Evolutionary conservation across 1,140 invertebrate genomes (phyloP).

Genomic region (Atta texana): DNA sequence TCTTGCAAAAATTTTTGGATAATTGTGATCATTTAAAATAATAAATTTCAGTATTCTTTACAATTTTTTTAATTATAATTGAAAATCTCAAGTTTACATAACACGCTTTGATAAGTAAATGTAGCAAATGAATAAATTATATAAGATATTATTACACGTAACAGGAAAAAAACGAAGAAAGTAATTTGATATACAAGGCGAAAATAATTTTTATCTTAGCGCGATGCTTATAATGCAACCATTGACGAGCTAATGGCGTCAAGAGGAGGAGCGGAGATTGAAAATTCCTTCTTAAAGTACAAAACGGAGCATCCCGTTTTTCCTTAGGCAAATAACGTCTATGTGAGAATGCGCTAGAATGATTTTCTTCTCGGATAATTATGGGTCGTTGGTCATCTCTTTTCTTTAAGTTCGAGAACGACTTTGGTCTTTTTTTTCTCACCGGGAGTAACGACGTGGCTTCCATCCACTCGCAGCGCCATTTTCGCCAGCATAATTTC

Average conservation of each 20-base stretch:
- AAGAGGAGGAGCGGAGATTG: slow-evolving; percentile 24
- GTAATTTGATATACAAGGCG: not conserved
- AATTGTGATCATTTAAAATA: not conserved
- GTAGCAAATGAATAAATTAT: not conserved
- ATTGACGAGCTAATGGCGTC: slow-evolving; percentile 24
- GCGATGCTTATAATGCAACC: not conserved
- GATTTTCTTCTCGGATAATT: slow-evolving; percentile 52
- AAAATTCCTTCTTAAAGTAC: slow-evolving; percentile 32
- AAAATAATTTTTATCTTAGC: slow-evolving; percentile 36
- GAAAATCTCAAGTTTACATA: not conserved
- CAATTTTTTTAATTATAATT: not conserved
- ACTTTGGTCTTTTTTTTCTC: slow-evolving; percentile 51
- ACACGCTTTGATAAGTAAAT: not conserved
- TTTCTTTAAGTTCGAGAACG: slow-evolving; percentile 23
- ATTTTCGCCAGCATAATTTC: slow-evolving; percentile 54
- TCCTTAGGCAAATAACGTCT: slow-evolving; percentile 41
- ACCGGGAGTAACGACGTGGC: slow-evolving; percentile 27
- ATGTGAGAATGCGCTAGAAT: slow-evolving; percentile 1
- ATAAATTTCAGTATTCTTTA: not conserved
- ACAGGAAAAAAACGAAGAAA: not conserved
- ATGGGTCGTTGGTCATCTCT: slow-evolving; percentile 9
- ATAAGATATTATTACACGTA: not conserved
- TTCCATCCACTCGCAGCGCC: slow-evolving; percentile 13
- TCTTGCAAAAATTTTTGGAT: not conserved
- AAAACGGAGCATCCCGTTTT: slow-evolving; percentile 30